A percentile compares a stretch with the other conserved stretches of the same genome.
phyloP scores from a whole-genome alignment of 2,113 vertebrate genomes.

The Rafetus swinhoei region DNA sequence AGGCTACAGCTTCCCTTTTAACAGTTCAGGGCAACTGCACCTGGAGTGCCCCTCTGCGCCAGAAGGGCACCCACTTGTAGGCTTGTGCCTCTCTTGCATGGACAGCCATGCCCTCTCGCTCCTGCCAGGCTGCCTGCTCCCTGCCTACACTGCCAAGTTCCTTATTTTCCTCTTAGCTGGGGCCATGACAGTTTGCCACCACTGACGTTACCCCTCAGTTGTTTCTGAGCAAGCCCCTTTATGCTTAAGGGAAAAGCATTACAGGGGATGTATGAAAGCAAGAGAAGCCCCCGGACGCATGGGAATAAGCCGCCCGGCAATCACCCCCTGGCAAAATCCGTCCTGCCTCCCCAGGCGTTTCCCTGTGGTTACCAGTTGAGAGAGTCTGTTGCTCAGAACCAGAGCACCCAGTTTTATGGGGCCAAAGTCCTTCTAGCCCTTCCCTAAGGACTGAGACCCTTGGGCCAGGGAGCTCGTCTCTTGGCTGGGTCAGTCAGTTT shows the following conservation, averaged over 20 bases:
- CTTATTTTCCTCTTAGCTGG: background rate
- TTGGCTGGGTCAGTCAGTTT: background rate
- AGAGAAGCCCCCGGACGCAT: background rate
- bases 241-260: background rate
- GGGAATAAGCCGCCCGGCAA: background rate
- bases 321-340: background rate
- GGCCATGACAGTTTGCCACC: too few species aligned
- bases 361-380: background rate
- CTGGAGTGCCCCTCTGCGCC: background rate
- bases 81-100: background rate
- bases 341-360: background rate
- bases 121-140: background rate
- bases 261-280: too few species aligned
- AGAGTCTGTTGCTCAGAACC: background rate
- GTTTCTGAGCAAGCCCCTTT: background rate
- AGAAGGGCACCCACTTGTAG: background rate
- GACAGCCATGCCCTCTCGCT: background rate
- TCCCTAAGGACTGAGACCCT: background rate
- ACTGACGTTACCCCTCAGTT: background rate
- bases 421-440: background rate
- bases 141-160: background rate
- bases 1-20: background rate
- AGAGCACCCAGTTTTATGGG: background rate
- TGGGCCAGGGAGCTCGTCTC: background rate
- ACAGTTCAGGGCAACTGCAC: background rate